Evolutionary conservation across 2,113 vertebrate species (phyloP).

Genomic region (Lagopus leucura): DNA sequence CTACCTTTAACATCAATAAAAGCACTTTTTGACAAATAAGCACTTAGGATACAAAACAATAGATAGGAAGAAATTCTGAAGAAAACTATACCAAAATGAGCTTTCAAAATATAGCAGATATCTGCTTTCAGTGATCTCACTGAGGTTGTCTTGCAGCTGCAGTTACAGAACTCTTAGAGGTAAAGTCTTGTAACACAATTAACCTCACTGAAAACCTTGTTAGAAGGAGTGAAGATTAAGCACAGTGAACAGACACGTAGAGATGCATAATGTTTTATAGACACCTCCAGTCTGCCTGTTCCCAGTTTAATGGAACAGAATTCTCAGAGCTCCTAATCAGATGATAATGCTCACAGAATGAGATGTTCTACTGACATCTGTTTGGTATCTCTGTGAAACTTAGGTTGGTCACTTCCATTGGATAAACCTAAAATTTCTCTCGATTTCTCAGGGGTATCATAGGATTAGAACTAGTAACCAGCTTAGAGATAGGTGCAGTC

Average conservation of each 20-base stretch:
- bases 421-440: neutral
- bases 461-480: neutral
- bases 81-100: neutral
- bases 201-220: constrained; percentile 1
- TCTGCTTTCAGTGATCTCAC: neutral
- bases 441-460: neutral
- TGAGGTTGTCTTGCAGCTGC: neutral
- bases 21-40: neutral
- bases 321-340: constrained; percentile 51
- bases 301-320: constrained; percentile 39
- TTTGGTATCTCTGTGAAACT: constrained; percentile 29
- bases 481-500: neutral
- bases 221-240: constrained; percentile 26
- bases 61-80: neutral
- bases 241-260: constrained; percentile 22
- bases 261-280: constrained; percentile 20
- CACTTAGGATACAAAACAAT: neutral
- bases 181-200: constrained; percentile 41
- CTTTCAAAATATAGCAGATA: neutral
- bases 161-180: neutral
- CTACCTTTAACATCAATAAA: neutral
- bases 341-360: neutral
- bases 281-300: neutral
- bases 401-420: neutral
- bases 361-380: constrained; percentile 6